Percentiles rank a stretch among this genome's conserved stretches.
Evolutionary conservation across 2,113 vertebrate species (phyloP).

Genomic region (Caretta caretta): DNA sequence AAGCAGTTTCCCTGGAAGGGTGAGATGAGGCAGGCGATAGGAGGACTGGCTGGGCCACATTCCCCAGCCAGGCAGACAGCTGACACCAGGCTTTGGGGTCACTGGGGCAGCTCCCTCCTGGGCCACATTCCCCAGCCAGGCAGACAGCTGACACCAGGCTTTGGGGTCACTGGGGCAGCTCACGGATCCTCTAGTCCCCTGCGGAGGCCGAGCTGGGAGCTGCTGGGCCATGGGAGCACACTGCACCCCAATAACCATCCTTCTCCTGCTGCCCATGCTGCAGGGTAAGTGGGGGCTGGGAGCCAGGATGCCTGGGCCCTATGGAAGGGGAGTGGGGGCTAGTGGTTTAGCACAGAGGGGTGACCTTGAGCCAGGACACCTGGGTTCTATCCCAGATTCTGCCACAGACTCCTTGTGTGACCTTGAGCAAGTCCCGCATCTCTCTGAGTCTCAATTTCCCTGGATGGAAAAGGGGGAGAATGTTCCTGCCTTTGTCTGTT

Average conservation of each 20-base stretch:
- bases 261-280: background rate
- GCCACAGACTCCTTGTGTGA: no score
- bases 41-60: background rate
- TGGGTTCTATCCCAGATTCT: background rate
- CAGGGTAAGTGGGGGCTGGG: background rate
- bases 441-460: no score
- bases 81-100: background rate
- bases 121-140: background rate
- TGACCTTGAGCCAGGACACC: no score
- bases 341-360: no score
- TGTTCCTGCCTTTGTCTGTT: no score
- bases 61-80: background rate
- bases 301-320: background rate
- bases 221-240: background rate
- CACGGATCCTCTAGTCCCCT: rapidly evolving
- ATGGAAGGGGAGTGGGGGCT: background rate
- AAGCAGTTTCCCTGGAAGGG: background rate
- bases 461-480: no score
- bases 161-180: background rate
- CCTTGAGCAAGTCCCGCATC: no score
- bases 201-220: background rate
- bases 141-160: background rate
- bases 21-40: background rate
- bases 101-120: background rate
- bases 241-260: background rate